Evolutionary conservation across 1,140 invertebrate genomes (phyloP), one percentile per base, ranked within the genome.

Genomic region (Pogonomyrmex barbatus): DNA sequence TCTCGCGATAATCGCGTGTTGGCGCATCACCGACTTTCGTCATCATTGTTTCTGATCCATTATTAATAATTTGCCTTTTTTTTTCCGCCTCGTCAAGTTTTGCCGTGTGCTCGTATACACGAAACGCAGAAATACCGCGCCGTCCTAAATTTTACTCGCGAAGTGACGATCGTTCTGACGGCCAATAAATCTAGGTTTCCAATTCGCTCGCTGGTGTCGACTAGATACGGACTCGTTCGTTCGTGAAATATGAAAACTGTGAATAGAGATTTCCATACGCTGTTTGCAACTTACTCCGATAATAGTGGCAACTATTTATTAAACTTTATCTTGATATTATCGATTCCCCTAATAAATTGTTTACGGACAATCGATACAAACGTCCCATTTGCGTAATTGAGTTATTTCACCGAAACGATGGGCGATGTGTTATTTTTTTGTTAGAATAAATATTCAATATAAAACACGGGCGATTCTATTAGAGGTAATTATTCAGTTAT

Each of bases 201-300:
- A 92, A 93, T 93, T 91, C 91, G 91, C 91, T 91, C 91, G 91
- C 91, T 88, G 81, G 89, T 90, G 91, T 87, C 88, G 89, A 68
- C 90, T 91, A 91, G 87, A 92, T 88, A 90, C 86, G 89, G 89
- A 91, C 82, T 83, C 90, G 89, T 71, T 93, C 89, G 86, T 73
- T 87, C 88, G 89, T 93, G 90, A 93, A 93, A 93, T 93, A 93
- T 93, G 92, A 92, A 93, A 93, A 92, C 87, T 91, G 91, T 67
- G 91, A 86, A 84, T 58, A 62, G 45, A 73, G 63, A 54, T 68
- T 73, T 36, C 52, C 33, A 75, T 73, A 56, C 17, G 58, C 56
- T 68, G 33, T 45, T 73, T 84, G 45, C 62, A 33, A 58, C 56
- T 45, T 58, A 14, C 33, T 14, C 62, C 83, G 70, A 82, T 76